Conservation (phyloP, 2,888 invertebrate species). For the Hirtodrosophila confusa region DNA sequence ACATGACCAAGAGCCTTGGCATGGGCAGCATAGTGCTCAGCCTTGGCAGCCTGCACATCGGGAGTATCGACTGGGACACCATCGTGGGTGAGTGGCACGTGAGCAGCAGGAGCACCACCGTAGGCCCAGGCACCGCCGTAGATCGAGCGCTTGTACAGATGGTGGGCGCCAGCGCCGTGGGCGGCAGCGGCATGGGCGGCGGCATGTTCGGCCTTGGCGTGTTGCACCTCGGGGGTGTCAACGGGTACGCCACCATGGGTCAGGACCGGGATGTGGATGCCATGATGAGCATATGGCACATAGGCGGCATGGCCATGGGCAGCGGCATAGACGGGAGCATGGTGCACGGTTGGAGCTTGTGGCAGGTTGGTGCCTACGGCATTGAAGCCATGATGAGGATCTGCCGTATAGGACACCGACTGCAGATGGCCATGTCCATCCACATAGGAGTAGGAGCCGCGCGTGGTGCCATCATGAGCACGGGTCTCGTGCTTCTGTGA, state of each 20-base stretch:
- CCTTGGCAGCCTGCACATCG: slow-evolving; percentile 85
- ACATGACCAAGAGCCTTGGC: slow-evolving; percentile 81
- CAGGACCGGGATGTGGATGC: slow-evolving; percentile 74
- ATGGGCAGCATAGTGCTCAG: slow-evolving; percentile 84
- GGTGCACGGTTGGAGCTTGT: slow-evolving; percentile 85
- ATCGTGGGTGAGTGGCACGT: slow-evolving; percentile 83
- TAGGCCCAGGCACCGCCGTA: slow-evolving; percentile 81
- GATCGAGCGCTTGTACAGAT: slow-evolving; percentile 84
- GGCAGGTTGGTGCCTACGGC: slow-evolving; percentile 88
- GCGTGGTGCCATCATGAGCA: slow-evolving; percentile 86
- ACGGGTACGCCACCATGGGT: slow-evolving; percentile 83
- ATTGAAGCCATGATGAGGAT: slow-evolving; percentile 87
- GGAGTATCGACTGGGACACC: slow-evolving; percentile 85
- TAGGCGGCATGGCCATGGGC: slow-evolving; percentile 80
- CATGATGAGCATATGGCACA: slow-evolving; percentile 76
- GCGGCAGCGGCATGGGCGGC: slow-evolving; percentile 85
- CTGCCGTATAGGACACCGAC: slow-evolving; percentile 87
- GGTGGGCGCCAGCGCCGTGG: slow-evolving; percentile 82
- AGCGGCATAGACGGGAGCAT: slow-evolving; percentile 76
- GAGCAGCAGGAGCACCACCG: slow-evolving; percentile 76
- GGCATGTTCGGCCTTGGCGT: slow-evolving; percentile 85
- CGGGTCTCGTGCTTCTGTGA: slow-evolving; percentile 88
- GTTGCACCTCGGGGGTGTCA: slow-evolving; percentile 85
- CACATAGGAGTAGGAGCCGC: slow-evolving; percentile 89
- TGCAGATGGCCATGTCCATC: slow-evolving; percentile 88